phyloP scores from a whole-genome alignment of 2,797 vertebrate species.

The Astyanax mexicanus region DNA sequence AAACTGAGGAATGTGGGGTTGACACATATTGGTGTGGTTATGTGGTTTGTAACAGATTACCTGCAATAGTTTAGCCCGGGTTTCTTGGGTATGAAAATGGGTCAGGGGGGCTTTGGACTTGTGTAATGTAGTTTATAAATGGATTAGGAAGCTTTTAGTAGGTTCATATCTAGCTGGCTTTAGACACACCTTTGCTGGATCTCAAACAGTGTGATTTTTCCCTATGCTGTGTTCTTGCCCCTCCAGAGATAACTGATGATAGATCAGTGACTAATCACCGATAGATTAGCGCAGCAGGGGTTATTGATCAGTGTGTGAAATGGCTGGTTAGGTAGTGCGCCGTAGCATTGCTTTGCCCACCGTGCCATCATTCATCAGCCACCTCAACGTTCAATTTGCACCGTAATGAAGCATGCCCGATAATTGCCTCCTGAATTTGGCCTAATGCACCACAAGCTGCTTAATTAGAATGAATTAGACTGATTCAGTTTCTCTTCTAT shows the following conservation, averaged over 20 bases:
- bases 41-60: no score
- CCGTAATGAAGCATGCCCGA: slow-evolving; percentile 31
- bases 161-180: no score
- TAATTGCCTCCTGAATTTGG: slow-evolving; percentile 31
- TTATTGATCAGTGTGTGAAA: slow-evolving; percentile 3
- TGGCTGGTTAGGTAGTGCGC: background rate
- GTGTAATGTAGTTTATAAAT: no score
- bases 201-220: background rate
- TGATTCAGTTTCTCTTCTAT: background rate
- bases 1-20: no score
- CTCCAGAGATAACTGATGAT: background rate
- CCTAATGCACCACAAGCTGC: background rate
- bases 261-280: background rate
- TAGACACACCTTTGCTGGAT: background rate
- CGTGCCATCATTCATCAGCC: slow-evolving; percentile 11
- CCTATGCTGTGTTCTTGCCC: background rate
- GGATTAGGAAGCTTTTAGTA: no score
- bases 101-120: no score
- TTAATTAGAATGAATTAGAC: slow-evolving; percentile 38
- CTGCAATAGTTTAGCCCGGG: no score
- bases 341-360: background rate
- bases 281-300: background rate
- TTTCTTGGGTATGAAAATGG: no score
- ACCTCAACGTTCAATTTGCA: slow-evolving; percentile 1
- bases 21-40: no score